Percentiles rank a stretch among this genome's conserved stretches.
These are phyloP conservation scores for Zaprionus ghesquierei DNA, from an alignment of 1,140 invertebrate genomes.

Conservation along the genomic window DNA sequence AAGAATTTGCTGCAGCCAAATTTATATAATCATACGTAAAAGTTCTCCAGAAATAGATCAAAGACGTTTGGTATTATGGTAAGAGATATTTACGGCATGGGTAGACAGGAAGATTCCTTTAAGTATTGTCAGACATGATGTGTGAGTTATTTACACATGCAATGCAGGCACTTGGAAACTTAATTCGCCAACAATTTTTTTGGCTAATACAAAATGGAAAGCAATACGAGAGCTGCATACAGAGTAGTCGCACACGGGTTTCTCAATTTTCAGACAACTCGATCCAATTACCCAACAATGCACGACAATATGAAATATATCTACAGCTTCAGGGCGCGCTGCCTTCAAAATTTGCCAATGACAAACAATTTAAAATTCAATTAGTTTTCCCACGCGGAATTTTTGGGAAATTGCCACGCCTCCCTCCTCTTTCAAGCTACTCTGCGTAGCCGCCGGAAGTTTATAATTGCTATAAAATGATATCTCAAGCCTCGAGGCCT, in stretches of 20 bases:
- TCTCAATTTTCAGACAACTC: not conserved
- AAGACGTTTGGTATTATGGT: not conserved
- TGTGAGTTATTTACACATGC: not conserved
- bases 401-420: not conserved
- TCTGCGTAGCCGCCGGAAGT: slow-evolving; percentile 39
- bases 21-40: not conserved
- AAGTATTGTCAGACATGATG: not conserved
- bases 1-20: not conserved
- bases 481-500: not conserved
- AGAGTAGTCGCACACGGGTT: not conserved
- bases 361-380: slow-evolving; percentile 63
- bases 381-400: slow-evolving; percentile 36
- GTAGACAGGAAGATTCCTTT: not conserved
- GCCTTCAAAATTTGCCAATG: slow-evolving; percentile 38
- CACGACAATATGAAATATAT: not conserved
- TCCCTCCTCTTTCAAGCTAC: too few species aligned
- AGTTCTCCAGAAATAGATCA: not conserved
- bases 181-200: not conserved
- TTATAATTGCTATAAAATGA: slow-evolving; percentile 44
- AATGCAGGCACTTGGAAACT: not conserved
- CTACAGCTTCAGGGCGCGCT: not conserved
- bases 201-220: not conserved
- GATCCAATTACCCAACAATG: slow-evolving; percentile 1
- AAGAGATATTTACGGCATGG: not conserved
- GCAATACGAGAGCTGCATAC: not conserved